These are phyloP conservation scores for Drosophila sturtevanti DNA, from an alignment of 1,140 invertebrate genomes.

Conservation along the genomic window DNA sequence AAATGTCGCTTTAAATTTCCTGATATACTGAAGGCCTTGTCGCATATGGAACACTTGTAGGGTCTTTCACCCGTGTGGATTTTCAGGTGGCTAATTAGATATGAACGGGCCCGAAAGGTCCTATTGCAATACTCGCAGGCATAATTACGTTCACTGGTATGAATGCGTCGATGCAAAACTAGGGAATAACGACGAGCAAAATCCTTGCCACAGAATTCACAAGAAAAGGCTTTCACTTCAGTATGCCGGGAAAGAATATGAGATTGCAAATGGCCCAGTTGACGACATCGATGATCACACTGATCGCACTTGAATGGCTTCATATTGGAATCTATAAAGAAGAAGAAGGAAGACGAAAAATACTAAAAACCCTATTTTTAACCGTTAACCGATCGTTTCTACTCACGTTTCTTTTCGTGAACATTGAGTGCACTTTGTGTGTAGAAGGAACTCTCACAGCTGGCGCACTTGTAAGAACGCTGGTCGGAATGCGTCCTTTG, in stretches of 20 bases:
- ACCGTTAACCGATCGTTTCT: no score
- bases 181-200: constrained; percentile 96
- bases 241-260: constrained; percentile 94
- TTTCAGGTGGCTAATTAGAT: constrained; percentile 92
- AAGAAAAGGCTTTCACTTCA: constrained; percentile 91
- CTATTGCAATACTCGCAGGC: constrained; percentile 92
- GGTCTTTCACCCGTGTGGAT: constrained; percentile 96
- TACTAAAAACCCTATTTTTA: no score
- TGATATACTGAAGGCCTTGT: constrained; percentile 91
- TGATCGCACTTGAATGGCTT: constrained; percentile 91
- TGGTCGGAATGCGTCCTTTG: background rate
- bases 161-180: constrained; percentile 94
- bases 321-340: constrained; percentile 87
- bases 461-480: background rate
- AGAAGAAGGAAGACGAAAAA: no score
- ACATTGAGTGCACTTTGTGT: background rate
- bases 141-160: constrained; percentile 95
- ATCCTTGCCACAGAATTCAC: constrained; percentile 95
- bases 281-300: constrained; percentile 91
- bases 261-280: constrained; percentile 95
- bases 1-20: constrained; percentile 95
- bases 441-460: background rate
- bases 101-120: constrained; percentile 92
- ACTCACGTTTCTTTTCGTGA: background rate
- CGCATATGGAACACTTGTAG: constrained; percentile 89